Evolutionary conservation across 92 coral and sea anemone species (phyloP), one percentile per base, ranked within the genome.

Genomic region (Actinostola sp.): DNA sequence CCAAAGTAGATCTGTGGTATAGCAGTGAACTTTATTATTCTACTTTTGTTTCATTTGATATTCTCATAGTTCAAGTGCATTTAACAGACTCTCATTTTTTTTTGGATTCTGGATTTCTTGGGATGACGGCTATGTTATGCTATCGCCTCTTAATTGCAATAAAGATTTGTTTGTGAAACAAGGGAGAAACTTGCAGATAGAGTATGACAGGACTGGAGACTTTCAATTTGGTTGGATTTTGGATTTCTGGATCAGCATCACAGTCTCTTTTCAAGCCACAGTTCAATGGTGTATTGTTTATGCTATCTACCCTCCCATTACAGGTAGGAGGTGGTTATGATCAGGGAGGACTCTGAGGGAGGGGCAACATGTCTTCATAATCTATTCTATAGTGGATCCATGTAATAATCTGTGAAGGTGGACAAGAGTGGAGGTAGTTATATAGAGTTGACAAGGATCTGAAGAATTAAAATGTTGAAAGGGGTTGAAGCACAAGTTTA

Each of bases 291-390:
- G n/a, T n/a, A n/a, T n/a, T n/a, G n/a, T n/a, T n/a, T n/a, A n/a
- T n/a, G n/a, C n/a, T n/a, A n/a, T n/a, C n/a, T n/a, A n/a, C n/a
- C n/a, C n/a, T n/a, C n/a, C n/a, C n/a, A n/a, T n/a, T n/a, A n/a
- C n/a, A n/a, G n/a, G n/a, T n/a, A n/a, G n/a, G n/a, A n/a, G n/a
- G n/a, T n/a, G 98, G 98, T 20, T 94, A 97, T 32, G 98, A 94
- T 54, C 98, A 94, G 72, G n/a, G n/a, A n/a, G n/a, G n/a, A n/a
- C n/a, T n/a, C n/a, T n/a, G n/a, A n/a, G n/a, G n/a, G n/a, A n/a
- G n/a, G n/a, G n/a, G n/a, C n/a, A n/a, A 94, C 97, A 0, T 94
- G 97, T 11, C 92, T 94, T 10, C 98, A 94, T 33, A 88, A 88
- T 74, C 97, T 97, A 0, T 94, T 72, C 71, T 91, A 83, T 77